A percentile compares a stretch with the other conserved stretches of the same genome.
Evolutionary conservation across 2,113 vertebrate species (phyloP).

Genomic region (Microtus oregoni): DNA sequence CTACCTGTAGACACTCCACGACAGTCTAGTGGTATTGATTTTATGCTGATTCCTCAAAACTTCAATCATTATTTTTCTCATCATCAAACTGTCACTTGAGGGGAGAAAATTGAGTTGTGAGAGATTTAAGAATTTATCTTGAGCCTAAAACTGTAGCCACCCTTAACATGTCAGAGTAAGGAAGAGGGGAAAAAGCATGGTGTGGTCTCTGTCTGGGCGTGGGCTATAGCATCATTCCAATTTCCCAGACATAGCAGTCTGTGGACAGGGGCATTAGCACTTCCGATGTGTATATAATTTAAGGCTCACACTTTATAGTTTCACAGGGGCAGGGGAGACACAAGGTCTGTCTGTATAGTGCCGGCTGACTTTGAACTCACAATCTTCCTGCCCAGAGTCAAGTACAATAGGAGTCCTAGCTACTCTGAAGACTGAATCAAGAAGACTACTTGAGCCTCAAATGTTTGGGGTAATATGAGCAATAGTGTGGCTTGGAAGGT

Average conservation of each 20-base stretch:
- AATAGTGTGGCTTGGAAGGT: neutral
- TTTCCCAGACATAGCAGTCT: neutral
- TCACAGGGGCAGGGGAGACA: neutral
- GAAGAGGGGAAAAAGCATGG: neutral
- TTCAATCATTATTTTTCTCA: slow-evolving; percentile 34
- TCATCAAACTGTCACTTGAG: slow-evolving; percentile 26
- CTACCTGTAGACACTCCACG: neutral
- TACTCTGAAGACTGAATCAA: neutral
- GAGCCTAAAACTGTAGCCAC: slow-evolving; percentile 42
- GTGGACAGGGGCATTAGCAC: neutral
- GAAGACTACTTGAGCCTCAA: neutral
- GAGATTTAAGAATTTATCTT: slow-evolving; percentile 46
- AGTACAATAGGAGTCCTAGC: neutral
- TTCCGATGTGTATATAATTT: neutral
- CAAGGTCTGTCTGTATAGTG: neutral
- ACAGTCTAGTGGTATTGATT: slow-evolving; percentile 37
- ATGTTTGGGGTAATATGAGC: neutral
- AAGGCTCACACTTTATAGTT: neutral
- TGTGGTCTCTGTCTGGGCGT: neutral
- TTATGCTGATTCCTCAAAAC: slow-evolving; percentile 46
- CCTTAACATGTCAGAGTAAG: slow-evolving; percentile 26
- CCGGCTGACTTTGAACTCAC: neutral
- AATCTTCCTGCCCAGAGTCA: neutral
- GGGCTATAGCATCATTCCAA: neutral
- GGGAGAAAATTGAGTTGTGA: neutral